Base-by-base conservation (phyloP, 2,888 invertebrate species). In the Gibbula magus region DNA sequence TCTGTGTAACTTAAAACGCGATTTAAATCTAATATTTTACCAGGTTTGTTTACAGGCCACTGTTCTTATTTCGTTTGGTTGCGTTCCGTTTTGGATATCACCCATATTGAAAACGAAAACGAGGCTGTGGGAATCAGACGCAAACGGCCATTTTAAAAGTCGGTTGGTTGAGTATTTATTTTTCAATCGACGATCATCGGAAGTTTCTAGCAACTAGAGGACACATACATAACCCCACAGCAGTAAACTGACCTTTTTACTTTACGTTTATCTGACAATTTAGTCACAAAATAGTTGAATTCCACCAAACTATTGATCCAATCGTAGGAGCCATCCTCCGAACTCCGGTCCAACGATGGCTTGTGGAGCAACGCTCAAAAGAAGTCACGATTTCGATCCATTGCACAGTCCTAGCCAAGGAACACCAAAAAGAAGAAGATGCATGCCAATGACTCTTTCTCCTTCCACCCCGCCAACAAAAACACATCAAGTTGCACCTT, bases 301-400 rank as follows among this genome's bases (percentile, higher is more conserved):
- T 45, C 45, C 5, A 5, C 45, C 45, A 10, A 45, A 45, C 10
- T 5, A 18, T 25, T 25, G 25, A 61, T 61, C 25, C 25, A 61
- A 61, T 25, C 61, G 29, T 25, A 25, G 61, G 61, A 61, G 74
- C 74, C 74, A 74, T 74, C 74, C 45, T 13, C 52, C 74, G 20
- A 25, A 54, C 54, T 29, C 32, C 35, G 16, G 25, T 75, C 25
- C 32, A 61, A 82, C 81, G 66, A 99, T 99, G 98, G 98, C 98
- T 95, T 98, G 98, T 95, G 92, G 91, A 81, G 98, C 98, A 94
- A 98, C 98, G 92, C 95, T 98, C 88, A 98, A 98, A 95, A 95
- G 98, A 93, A 96, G 96, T 93, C 95, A 97, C 92, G 98, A 98
- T 93, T 98, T 98, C 95, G 98, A 98, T 94, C 96, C 97, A 86